Conservation (phyloP, 2,113 vertebrate genomes). For the Actinemys pallida region DNA sequence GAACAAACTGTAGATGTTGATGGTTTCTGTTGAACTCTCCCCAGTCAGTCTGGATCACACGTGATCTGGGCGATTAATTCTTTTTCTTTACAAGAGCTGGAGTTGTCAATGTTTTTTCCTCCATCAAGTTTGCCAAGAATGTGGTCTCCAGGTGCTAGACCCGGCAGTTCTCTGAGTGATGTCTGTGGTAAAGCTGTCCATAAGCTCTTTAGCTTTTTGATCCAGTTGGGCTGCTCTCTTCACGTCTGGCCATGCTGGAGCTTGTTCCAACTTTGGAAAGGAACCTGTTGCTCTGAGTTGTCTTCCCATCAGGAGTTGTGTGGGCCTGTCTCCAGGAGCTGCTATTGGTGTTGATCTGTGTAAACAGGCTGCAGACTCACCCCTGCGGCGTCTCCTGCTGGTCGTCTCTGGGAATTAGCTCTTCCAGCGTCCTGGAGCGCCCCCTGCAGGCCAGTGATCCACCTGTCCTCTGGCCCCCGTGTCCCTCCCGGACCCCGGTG, state of each 20-base stretch:
- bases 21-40: background rate
- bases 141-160: background rate
- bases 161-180: background rate
- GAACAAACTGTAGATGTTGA: background rate
- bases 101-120: background rate
- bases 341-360: background rate
- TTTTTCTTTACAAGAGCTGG: background rate
- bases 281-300: background rate
- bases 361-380: no score
- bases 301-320: background rate
- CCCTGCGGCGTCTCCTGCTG: no score
- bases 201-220: background rate
- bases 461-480: no score
- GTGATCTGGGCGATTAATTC: background rate
- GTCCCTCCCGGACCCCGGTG: no score
- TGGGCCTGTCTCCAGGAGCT: background rate
- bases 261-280: background rate
- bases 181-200: background rate
- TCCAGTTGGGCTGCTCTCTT: background rate
- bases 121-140: background rate
- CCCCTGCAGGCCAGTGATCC: no score
- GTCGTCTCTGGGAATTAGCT: no score
- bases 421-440: no score
- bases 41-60: background rate
- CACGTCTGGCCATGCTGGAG: background rate